Conservation (phyloP, 2,113 vertebrate species). For the Hypanus sabinus region DNA sequence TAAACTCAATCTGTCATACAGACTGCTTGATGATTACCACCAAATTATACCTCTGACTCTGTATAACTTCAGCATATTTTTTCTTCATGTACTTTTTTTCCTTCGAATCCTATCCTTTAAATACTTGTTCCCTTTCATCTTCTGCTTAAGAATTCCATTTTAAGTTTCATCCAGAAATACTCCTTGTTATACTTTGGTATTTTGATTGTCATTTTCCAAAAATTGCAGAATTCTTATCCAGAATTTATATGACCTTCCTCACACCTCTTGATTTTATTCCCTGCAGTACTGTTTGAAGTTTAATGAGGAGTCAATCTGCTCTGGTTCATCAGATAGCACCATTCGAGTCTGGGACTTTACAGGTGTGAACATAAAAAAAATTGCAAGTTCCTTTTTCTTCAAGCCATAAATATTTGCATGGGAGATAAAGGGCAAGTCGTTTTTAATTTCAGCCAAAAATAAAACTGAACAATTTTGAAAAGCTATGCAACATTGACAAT, state of each 20-base stretch:
- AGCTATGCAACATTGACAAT: background rate
- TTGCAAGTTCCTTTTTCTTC: background rate
- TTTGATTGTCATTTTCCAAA: background rate
- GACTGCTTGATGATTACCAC: background rate
- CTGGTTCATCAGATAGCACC: slow-evolving; percentile 36
- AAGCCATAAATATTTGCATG: background rate
- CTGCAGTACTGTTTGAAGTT: slow-evolving; percentile 35
- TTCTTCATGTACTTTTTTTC: background rate
- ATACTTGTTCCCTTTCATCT: background rate
- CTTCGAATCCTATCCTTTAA: background rate
- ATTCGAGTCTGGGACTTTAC: slow-evolving; percentile 32
- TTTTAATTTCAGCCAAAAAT: background rate
- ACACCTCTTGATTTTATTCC: background rate
- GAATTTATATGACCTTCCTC: background rate
- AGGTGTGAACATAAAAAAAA: slow-evolving; percentile 24
- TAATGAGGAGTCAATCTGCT: slow-evolving; percentile 18
- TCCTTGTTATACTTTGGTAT: background rate
- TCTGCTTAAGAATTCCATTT: background rate
- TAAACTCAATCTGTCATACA: background rate
- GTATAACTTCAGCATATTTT: background rate
- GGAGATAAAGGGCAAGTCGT: background rate
- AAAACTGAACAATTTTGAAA: background rate
- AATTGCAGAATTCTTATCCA: background rate
- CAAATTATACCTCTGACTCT: background rate
- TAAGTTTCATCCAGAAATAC: background rate